phyloP scores from a whole-genome alignment of 2,797 vertebrate genomes.

The Glossophaga mutica region DNA sequence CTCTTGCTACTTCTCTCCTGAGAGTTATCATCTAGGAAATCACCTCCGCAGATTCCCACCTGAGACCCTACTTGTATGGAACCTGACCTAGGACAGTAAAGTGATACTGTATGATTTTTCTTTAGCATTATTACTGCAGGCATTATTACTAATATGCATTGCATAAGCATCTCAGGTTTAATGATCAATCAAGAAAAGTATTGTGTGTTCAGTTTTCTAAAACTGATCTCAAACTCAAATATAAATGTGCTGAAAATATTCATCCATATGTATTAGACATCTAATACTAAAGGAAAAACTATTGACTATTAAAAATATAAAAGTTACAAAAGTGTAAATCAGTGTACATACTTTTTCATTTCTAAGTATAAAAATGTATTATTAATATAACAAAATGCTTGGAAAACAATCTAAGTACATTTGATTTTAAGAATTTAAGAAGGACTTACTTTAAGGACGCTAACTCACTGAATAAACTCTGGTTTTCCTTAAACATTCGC shows the following conservation, averaged over 20 bases:
- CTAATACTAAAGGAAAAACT: not conserved
- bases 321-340: not conserved
- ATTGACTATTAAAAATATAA: not conserved
- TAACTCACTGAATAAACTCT: constrained; percentile 88
- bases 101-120: not conserved
- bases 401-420: not conserved
- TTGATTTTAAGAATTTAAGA: constrained; percentile 41
- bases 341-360: not conserved
- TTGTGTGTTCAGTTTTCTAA: not conserved
- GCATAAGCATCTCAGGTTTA: not conserved
- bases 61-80: not conserved
- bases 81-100: not conserved
- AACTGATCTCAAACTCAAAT: constrained; percentile 28
- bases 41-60: not conserved
- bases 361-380: constrained; percentile 37
- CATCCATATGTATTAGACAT: not conserved
- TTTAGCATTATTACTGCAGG: not conserved
- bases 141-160: not conserved
- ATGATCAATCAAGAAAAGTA: not conserved
- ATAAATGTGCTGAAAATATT: not conserved
- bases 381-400: not conserved
- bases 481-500: constrained; percentile 93
- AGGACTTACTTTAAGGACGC: constrained; percentile 85
- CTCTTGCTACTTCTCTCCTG: not conserved
- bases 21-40: not conserved